These are phyloP conservation scores for Trypoxylus dichotomus DNA, from an alignment of 1,140 invertebrate species.

Conservation along the genomic window DNA sequence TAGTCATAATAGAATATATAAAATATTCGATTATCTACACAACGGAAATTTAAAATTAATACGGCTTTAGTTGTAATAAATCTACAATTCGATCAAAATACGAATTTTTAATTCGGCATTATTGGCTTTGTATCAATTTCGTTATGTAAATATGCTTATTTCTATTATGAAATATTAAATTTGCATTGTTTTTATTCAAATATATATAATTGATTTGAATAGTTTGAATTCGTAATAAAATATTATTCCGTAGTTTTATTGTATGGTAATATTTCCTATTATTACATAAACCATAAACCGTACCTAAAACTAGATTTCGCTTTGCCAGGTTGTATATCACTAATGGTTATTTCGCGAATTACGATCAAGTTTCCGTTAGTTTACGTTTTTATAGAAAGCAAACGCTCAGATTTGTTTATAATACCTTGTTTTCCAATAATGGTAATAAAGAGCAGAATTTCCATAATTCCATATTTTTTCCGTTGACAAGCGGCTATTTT, in stretches of 20 bases:
- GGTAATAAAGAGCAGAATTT: no score
- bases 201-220: neutral
- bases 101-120: conserved; percentile 2
- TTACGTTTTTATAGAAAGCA: no score
- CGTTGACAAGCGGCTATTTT: no score
- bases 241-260: neutral
- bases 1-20: conserved; percentile 17
- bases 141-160: conserved; percentile 13
- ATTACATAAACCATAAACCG: neutral
- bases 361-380: no score
- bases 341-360: no score
- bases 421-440: no score
- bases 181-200: neutral
- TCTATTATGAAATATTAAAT: neutral
- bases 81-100: conserved; percentile 3
- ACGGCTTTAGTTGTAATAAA: conserved; percentile 8
- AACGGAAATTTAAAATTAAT: conserved; percentile 7
- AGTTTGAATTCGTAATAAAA: neutral
- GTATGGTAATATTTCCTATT: neutral
- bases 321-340: no score
- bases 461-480: no score
- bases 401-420: no score
- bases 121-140: conserved; percentile 12
- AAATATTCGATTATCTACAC: conserved; percentile 1
- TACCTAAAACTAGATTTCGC: no score